These are phyloP conservation scores for Cephalopholis sonnerati DNA, from an alignment of 2,113 vertebrate species.

Conservation along the genomic window DNA sequence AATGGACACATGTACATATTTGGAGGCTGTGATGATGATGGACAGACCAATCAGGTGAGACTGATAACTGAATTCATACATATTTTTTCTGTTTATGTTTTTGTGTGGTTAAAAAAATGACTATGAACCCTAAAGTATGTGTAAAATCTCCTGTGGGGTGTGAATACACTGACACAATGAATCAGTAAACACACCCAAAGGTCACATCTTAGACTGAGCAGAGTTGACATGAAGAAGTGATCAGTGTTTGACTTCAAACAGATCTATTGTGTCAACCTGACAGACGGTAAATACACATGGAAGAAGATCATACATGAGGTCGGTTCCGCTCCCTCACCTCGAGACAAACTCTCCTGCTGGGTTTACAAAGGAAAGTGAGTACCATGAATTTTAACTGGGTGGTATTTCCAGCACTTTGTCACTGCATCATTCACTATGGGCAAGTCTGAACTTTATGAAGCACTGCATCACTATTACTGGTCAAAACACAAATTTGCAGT, in stretches of 20 bases:
- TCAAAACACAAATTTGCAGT: background rate
- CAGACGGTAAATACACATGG: constrained; percentile 89
- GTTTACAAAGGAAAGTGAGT: constrained; percentile 90
- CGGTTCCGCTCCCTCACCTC: constrained; percentile 91
- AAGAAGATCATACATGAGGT: constrained; percentile 86
- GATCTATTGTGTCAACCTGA: constrained; percentile 92
- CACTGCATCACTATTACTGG: background rate
- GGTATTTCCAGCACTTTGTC: background rate
- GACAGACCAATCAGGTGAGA: constrained; percentile 93
- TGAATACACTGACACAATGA: background rate
- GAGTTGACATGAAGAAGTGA: constrained; percentile 13
- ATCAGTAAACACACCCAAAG: background rate
- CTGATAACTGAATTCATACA: background rate
- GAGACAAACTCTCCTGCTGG: constrained; percentile 97
- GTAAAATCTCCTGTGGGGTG: background rate
- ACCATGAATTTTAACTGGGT: background rate
- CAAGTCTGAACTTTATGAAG: background rate
- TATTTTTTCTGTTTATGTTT: background rate
- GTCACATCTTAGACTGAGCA: background rate
- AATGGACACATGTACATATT: constrained; percentile 92
- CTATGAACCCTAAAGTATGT: background rate
- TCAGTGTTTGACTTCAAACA: constrained; percentile 77
- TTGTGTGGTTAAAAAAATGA: background rate
- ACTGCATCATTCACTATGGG: background rate
- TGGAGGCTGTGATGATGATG: constrained; percentile 94